Conservation (phyloP, 2,888 invertebrate species). For the Plutella xylostella region DNA sequence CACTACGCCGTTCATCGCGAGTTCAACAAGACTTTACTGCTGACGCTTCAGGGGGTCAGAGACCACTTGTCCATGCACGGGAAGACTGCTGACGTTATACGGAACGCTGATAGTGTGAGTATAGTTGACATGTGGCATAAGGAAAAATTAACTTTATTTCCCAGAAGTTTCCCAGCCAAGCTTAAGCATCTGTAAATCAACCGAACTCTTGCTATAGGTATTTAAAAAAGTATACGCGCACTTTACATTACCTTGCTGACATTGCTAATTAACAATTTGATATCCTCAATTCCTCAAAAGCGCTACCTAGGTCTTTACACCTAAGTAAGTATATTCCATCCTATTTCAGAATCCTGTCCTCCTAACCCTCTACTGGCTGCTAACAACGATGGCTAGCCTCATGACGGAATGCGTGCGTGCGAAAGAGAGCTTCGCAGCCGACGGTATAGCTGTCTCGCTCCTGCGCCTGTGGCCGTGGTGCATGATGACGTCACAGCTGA, state of each 20-base stretch:
- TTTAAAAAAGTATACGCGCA: no score
- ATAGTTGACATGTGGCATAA: neutral
- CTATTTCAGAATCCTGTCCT: constrained; percentile 59
- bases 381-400: constrained; percentile 70
- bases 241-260: no score
- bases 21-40: constrained; percentile 28
- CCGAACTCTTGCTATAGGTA: no score
- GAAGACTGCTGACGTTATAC: constrained; percentile 44
- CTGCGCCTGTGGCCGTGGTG: constrained; percentile 78
- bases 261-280: no score
- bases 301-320: neutral
- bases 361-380: constrained; percentile 65
- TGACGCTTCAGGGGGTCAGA: constrained; percentile 32
- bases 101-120: constrained; percentile 40
- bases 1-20: constrained; percentile 37
- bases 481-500: constrained; percentile 64
- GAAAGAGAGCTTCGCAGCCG: constrained; percentile 66
- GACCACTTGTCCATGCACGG: constrained; percentile 45
- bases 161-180: no score
- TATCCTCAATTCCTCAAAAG: no score
- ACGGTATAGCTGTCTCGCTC: constrained; percentile 68
- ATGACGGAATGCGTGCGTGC: constrained; percentile 64
- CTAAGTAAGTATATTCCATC: constrained; percentile 11
- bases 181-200: no score
- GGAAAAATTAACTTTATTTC: no score